Conservation (phyloP, 2,113 vertebrate species). For the Brienomyrus brachyistius region DNA sequence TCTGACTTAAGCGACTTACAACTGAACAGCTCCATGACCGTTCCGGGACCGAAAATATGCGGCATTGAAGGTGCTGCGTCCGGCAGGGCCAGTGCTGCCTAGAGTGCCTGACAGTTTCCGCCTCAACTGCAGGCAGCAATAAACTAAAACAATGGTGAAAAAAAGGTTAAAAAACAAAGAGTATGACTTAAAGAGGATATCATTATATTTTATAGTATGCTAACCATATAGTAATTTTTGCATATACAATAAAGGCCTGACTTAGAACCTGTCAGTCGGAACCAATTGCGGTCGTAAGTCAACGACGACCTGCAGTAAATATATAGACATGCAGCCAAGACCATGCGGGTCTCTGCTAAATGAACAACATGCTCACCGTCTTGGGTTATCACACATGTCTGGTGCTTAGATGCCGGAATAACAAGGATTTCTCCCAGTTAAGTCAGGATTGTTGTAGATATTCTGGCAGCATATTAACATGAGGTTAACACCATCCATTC, state of each 20-base stretch:
- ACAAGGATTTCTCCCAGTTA: not conserved
- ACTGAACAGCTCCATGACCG: no score
- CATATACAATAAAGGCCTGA: not conserved
- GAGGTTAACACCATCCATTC: not conserved
- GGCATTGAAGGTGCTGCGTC: not conserved
- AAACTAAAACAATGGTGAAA: not conserved
- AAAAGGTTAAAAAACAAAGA: not conserved
- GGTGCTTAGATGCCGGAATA: not conserved
- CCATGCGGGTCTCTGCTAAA: constrained; percentile 45
- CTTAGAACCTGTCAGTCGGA: not conserved
- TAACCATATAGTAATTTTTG: not conserved
- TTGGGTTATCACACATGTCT: not conserved
- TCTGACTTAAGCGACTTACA: no score
- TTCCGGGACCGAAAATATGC: not conserved
- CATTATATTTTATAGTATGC: not conserved
- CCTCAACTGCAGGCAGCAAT: not conserved
- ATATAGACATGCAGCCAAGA: constrained; percentile 39
- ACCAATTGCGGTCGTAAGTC: not conserved
- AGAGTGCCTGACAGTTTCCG: not conserved
- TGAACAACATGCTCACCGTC: constrained; percentile 43
- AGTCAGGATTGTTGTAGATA: not conserved
- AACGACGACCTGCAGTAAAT: not conserved
- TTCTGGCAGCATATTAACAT: not conserved
- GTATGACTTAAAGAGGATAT: no score
- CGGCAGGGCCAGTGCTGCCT: not conserved